Evolutionary conservation across 1,140 invertebrate genomes (phyloP).

Genomic region (Asobara japonica): DNA sequence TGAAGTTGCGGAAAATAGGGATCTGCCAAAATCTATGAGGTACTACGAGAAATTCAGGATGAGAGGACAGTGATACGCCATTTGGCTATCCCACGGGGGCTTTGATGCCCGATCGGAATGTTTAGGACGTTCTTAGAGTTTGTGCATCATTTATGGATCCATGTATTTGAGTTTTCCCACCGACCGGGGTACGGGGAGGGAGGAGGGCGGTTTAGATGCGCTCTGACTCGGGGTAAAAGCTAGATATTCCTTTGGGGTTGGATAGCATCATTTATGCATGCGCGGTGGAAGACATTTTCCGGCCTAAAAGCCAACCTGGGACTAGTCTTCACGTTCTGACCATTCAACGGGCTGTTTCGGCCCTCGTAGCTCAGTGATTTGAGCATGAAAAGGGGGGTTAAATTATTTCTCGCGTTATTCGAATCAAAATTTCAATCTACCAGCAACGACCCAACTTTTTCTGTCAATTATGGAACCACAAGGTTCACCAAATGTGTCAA

Average conservation of each 20-base stretch:
- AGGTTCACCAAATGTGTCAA: too few relatives aligned
- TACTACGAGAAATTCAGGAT: background rate
- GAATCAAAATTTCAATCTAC: too few relatives aligned
- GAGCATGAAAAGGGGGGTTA: background rate
- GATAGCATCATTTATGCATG: constrained; percentile 58
- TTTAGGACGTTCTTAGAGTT: constrained; percentile 55
- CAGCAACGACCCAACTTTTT: too few relatives aligned
- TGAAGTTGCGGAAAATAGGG: background rate
- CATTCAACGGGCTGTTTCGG: background rate
- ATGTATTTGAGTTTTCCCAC: constrained; percentile 5
- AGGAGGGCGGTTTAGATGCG: constrained; percentile 13
- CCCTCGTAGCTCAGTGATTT: background rate
- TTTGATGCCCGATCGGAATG: constrained; percentile 53
- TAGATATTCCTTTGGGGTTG: constrained; percentile 36
- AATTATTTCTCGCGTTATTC: background rate
- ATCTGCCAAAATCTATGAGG: constrained; percentile 30
- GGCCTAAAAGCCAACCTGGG: constrained; percentile 40
- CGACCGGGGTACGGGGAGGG: too few relatives aligned
- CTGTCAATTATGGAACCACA: too few relatives aligned
- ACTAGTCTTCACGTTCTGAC: background rate
- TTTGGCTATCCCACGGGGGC: constrained; percentile 46
- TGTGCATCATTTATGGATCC: constrained; percentile 54
- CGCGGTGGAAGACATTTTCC: constrained; percentile 44
- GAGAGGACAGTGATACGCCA: constrained; percentile 51
- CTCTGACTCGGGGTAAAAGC: constrained; percentile 18